Conservation (phyloP, 2,113 vertebrate species). For the Anseranas semipalmata region DNA sequence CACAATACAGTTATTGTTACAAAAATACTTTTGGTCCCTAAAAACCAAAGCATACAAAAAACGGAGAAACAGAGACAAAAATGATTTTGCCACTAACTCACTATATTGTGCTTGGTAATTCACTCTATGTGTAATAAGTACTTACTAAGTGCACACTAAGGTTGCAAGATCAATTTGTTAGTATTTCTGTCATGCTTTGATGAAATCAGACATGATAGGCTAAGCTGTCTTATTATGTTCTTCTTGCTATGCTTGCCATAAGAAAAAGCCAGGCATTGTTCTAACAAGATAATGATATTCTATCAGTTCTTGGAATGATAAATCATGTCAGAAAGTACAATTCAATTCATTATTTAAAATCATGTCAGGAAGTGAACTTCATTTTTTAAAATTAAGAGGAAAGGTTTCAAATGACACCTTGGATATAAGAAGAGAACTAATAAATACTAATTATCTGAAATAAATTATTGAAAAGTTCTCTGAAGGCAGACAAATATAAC, state of each 20-base stretch:
- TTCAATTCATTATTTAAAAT: slow-evolving; percentile 35
- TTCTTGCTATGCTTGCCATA: neutral
- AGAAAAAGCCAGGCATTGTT: slow-evolving; percentile 7
- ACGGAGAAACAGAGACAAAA: neutral
- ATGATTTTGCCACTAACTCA: neutral
- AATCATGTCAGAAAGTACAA: slow-evolving; percentile 36
- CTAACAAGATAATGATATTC: neutral
- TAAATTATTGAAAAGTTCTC: neutral
- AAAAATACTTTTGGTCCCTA: neutral
- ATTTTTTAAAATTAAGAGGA: slow-evolving; percentile 33
- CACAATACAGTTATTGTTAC: neutral
- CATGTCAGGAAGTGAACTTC: slow-evolving; percentile 15
- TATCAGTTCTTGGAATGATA: neutral
- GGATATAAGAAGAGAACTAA: neutral
- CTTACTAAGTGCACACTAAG: neutral
- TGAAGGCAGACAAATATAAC: neutral
- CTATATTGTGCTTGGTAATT: neutral
- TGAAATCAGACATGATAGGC: slow-evolving; percentile 1
- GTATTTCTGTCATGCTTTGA: neutral
- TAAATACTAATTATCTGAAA: neutral
- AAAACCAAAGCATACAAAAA: neutral
- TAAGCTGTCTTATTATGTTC: neutral
- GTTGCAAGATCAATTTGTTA: neutral
- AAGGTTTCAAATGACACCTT: neutral
- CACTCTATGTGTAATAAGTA: neutral